These are phyloP conservation scores for Spodoptera littoralis DNA, from an alignment of 2,888 invertebrate species.

Conservation along the genomic window DNA sequence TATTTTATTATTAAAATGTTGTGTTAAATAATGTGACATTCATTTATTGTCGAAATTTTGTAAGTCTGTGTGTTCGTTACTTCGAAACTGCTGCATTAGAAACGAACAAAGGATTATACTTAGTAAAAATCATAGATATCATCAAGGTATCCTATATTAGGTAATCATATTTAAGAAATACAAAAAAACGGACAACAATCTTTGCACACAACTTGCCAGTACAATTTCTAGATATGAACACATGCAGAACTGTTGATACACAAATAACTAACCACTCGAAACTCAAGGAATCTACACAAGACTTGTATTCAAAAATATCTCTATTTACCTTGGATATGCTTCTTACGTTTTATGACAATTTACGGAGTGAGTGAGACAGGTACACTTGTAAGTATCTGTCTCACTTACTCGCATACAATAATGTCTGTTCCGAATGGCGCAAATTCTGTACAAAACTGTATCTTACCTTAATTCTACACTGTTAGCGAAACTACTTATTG, in stretches of 20 bases:
- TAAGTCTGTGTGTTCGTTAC: no score
- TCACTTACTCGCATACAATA: slow-evolving; percentile 20
- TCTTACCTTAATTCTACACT: slow-evolving; percentile 37
- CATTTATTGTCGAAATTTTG: background rate
- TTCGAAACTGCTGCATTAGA: slow-evolving; percentile 14
- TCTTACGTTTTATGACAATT: slow-evolving; percentile 22
- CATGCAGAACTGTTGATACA: slow-evolving; percentile 65
- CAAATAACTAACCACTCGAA: slow-evolving; percentile 34
- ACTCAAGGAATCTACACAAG: slow-evolving; percentile 35
- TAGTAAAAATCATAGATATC: slow-evolving; percentile 42
- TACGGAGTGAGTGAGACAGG: slow-evolving; percentile 22
- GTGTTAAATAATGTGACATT: slow-evolving; percentile 8
- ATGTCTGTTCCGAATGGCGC: slow-evolving; percentile 31
- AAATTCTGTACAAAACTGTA: slow-evolving; percentile 36
- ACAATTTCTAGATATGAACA: slow-evolving; percentile 72
- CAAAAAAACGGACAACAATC: slow-evolving; percentile 75
- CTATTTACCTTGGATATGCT: slow-evolving; percentile 41
- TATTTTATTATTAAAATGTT: slow-evolving; percentile 42
- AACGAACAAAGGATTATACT: slow-evolving; percentile 2
- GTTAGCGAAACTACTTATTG: slow-evolving; percentile 11
- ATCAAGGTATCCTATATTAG: slow-evolving; percentile 71
- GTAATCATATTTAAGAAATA: slow-evolving; percentile 72
- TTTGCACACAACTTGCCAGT: slow-evolving; percentile 70
- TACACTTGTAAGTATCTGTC: background rate
- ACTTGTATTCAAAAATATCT: slow-evolving; percentile 27